phyloP scores from a whole-genome alignment of 1,140 invertebrate species.

The Caenorhabditis latens region DNA sequence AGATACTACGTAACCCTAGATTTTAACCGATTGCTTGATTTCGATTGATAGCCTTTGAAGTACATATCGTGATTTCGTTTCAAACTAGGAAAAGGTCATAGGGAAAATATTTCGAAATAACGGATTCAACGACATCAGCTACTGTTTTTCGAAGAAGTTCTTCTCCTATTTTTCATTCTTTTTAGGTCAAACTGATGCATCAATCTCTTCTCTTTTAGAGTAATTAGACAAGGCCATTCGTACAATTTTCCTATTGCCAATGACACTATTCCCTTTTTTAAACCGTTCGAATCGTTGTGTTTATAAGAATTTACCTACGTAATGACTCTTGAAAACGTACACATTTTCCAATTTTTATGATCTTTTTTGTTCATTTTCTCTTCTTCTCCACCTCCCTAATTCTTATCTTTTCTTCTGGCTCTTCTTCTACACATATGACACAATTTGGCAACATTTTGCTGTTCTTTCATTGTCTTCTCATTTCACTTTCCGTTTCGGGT shows the following conservation, averaged over 20 bases:
- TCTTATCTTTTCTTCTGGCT: constrained; percentile 28
- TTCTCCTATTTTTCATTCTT: not conserved
- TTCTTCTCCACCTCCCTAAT: not conserved
- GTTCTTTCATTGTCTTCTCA: constrained; percentile 48
- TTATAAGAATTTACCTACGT: not conserved
- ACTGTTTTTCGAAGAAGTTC: not conserved
- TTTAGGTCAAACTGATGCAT: constrained; percentile 25
- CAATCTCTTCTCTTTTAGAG: constrained; percentile 4
- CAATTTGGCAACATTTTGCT: constrained; percentile 46
- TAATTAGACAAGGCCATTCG: constrained; percentile 6
- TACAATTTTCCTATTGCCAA: constrained; percentile 3
- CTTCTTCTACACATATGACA: constrained; percentile 25
- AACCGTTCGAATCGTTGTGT: not conserved
- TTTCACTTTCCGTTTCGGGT: constrained; percentile 54
- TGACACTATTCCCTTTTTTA: constrained; percentile 3
- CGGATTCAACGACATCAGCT: too few relatives aligned
- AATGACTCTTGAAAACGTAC: constrained; percentile 13
- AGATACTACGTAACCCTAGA: too few relatives aligned
- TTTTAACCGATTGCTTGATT: too few relatives aligned
- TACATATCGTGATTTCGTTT: too few relatives aligned
- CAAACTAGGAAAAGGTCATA: too few relatives aligned
- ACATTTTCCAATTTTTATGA: constrained; percentile 38
- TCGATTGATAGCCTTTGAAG: too few relatives aligned
- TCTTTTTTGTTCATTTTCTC: constrained; percentile 26
- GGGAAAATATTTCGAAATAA: too few relatives aligned